A percentile compares a stretch with the other conserved stretches of the same genome.
Conservation (phyloP, 2,113 vertebrate species). For the Centropus unirufus region DNA sequence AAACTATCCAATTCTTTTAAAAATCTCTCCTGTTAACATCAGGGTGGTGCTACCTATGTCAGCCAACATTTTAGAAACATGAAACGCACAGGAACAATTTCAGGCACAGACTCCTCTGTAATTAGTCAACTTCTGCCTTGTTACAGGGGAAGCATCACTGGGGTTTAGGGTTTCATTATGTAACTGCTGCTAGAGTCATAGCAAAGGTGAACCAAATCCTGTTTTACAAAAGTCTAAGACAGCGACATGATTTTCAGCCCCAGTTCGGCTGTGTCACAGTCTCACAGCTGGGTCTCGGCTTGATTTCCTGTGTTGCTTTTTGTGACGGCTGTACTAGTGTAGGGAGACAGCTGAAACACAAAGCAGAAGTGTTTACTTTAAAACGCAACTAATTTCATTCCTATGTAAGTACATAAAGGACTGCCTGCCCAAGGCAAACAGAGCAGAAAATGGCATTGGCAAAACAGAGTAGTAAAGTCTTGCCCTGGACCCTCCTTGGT, state of each 20-base stretch:
- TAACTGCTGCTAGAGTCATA: slow-evolving; percentile 34
- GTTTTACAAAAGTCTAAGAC: neutral
- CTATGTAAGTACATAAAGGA: neutral
- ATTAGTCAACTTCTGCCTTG: slow-evolving; percentile 52
- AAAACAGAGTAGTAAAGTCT: neutral
- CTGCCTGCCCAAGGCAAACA: slow-evolving; percentile 1
- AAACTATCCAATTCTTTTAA: neutral
- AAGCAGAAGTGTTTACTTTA: neutral
- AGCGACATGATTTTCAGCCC: neutral
- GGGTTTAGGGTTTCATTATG: slow-evolving; percentile 47
- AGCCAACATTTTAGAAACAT: neutral
- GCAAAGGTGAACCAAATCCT: slow-evolving; percentile 37
- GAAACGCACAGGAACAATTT: slow-evolving; percentile 41
- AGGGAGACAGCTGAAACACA: neutral
- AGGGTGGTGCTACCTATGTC: neutral
- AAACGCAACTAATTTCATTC: slow-evolving; percentile 24
- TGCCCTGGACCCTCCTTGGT: neutral
- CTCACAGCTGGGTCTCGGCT: neutral
- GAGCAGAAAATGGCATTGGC: neutral
- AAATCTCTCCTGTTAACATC: neutral
- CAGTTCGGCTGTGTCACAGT: neutral
- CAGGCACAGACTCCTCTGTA: slow-evolving; percentile 22
- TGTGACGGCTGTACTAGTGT: neutral
- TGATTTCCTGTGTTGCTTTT: neutral
- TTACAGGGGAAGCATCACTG: slow-evolving; percentile 27